These are phyloP conservation scores for Crotalus horridus DNA, from an alignment of 2,113 vertebrate genomes.

Conservation along the genomic window DNA sequence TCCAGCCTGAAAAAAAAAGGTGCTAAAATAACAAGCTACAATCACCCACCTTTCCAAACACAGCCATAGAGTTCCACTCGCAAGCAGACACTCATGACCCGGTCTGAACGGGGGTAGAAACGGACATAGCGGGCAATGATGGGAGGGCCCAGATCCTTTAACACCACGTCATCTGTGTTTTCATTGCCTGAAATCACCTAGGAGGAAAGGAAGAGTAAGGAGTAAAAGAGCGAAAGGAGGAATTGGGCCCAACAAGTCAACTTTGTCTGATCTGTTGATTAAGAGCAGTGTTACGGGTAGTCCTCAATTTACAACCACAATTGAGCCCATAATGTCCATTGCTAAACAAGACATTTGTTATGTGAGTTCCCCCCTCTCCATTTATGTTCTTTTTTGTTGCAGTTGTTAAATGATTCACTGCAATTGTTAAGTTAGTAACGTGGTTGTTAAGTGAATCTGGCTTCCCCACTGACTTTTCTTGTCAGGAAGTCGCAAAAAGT, in stretches of 20 bases:
- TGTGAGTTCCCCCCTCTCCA: background rate
- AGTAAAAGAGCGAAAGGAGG: background rate
- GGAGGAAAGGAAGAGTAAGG: background rate
- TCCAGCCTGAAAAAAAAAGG: background rate
- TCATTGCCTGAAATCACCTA: conserved; percentile 90
- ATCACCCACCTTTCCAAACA: conserved; percentile 79
- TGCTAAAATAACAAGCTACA: background rate
- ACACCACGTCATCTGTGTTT: conserved; percentile 86
- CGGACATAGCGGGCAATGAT: conserved; percentile 86
- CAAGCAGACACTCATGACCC: conserved; percentile 93
- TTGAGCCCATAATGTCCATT: background rate
- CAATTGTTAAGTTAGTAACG: background rate
- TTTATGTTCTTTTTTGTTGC: background rate
- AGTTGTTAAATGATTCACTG: background rate
- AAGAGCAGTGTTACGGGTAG: background rate
- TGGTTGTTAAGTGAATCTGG: background rate
- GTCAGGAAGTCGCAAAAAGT: background rate
- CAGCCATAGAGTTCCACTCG: conserved; percentile 94
- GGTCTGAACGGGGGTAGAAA: conserved; percentile 86
- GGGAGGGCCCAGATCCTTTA: conserved; percentile 89
- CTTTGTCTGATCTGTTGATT: background rate
- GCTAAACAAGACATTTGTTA: background rate
- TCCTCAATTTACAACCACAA: background rate
- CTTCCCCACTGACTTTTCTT: background rate
- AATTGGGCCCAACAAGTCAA: background rate